A percentile compares a stretch with the other conserved stretches of the same genome.
phyloP scores from a whole-genome alignment of 2,797 vertebrate species.

The Pogoniulus pusillus region DNA sequence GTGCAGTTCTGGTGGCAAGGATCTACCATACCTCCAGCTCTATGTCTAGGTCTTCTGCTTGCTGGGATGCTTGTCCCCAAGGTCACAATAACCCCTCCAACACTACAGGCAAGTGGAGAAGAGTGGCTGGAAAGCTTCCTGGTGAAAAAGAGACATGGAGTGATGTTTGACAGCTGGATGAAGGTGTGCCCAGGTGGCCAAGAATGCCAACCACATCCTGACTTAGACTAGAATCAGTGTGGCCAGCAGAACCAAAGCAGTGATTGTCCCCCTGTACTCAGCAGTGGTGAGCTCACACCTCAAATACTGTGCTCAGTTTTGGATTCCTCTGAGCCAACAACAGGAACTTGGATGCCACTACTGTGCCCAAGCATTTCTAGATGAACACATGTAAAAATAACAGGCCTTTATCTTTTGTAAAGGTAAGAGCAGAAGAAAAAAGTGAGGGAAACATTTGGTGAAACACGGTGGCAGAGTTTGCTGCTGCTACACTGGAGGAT shows the following conservation, averaged over 20 bases:
- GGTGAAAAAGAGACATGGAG: no score
- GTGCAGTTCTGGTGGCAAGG: not conserved
- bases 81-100: not conserved
- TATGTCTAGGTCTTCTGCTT: not conserved
- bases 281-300: no score
- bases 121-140: no score
- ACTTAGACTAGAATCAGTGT: no score
- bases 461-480: constrained; percentile 51
- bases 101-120: no score
- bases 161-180: no score
- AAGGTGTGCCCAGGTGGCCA: no score
- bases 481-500: not conserved
- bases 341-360: not conserved
- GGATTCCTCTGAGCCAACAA: not conserved
- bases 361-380: not conserved
- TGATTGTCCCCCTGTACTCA: no score
- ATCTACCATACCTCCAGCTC: not conserved
- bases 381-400: not conserved
- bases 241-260: no score
- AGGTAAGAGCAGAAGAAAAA: constrained; percentile 61
- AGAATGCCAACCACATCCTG: no score
- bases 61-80: not conserved
- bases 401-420: not conserved
- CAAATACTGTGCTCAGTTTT: no score
- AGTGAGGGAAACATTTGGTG: constrained; percentile 14